Base-by-base conservation (phyloP, 2,888 invertebrate species). In the Synergus gifuensis region DNA sequence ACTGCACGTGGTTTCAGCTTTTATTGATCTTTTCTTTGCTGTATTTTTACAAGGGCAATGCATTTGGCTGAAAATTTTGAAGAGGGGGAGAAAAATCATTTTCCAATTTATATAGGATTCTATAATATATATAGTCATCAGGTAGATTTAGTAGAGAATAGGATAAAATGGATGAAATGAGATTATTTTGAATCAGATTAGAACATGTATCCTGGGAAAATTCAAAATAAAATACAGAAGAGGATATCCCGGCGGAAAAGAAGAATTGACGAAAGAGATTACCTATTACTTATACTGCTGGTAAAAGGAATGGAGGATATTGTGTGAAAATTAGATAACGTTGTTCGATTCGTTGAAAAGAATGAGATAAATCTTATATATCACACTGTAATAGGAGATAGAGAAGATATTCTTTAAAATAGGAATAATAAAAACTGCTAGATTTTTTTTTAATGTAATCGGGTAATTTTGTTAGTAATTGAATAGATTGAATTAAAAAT, bases 11-110 rank as follows among this genome's bases (percentile, higher is more conserved):
- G 22, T 14, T 14, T 46, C 42, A 3, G 22, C 44, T 46, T 18
- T 46, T 69, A 69, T 69, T 69, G 46, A 69, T 69, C 46, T 22
- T 46, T 36, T 16, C 28, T 36, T 69, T 46, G 46, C 42, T 67
- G 16, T 28, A 0, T 46, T 69, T 54, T n/a, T 8, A 54, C 54
- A 54, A n/a, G 54, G n/a, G n/a, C 54, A 54, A 8, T 54, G 54
- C 54, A n/a, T 54, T 54, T n/a, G n/a, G 2, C n/a, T n/a, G n/a
- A 54, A n/a, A n/a, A 8, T 54, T 54, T 12, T n/a, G 8, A 8
- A n/a, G n/a, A 8, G 54, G n/a, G n/a, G n/a, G 2, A 0, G n/a
- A 2, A n/a, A 54, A n/a, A n/a, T 8, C n/a, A n/a, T n/a, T n/a
- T 54, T 2, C 54, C 28, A 28, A 28, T 28, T 28, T 28, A 28